Base-by-base conservation (phyloP, 2,888 invertebrate genomes). In the Rhogogaster chlorosoma region DNA sequence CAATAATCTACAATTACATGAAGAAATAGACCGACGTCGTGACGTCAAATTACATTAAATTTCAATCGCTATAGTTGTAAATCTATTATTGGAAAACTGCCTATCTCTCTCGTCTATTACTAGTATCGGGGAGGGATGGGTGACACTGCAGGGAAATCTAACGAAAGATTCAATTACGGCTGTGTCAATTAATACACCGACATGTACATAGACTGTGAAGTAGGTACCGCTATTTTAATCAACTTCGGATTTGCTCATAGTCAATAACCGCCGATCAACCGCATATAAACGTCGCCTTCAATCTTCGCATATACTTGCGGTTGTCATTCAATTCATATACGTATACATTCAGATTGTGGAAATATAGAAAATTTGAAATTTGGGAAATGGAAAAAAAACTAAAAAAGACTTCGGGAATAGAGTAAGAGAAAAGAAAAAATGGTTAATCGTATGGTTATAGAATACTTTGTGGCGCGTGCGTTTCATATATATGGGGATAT, bases 21-120 rank as follows among this genome's bases (percentile, higher is more conserved):
- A 73, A 22, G 22, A 73, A 73, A 73, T 42, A 73, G 71, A 36
- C n/a, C 42, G 42, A 0, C 71, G 42, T 42, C 38, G 38, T 73
- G 71, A 73, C 71, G 71, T 73, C 1, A 42, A 36, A 22, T 73
- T 42, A 42, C 38, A 73, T 73, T 73, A 73, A 73, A 73, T 42
- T 73, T 73, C 42, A 22, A 42, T 73, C 42, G 22, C 38, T 38
- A 32, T 67, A 67, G 18, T 6, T 26, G 15, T 73, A 73, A 73
- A 42, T 73, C 6, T 73, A 42, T 73, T 73, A 73, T 73, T 42
- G 71, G 71, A 42, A 42, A 73, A 73, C 71, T 73, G 42, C 42
- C 29, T 36, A 32, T 70, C 36, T 61, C 26, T 61, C 26, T 26
- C 12, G 26, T 29, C 22, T 67, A 67, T 67, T 67, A 67, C 67